Conservation (phyloP, 1,140 invertebrate genomes). For the Rhagoletis pomonella region DNA sequence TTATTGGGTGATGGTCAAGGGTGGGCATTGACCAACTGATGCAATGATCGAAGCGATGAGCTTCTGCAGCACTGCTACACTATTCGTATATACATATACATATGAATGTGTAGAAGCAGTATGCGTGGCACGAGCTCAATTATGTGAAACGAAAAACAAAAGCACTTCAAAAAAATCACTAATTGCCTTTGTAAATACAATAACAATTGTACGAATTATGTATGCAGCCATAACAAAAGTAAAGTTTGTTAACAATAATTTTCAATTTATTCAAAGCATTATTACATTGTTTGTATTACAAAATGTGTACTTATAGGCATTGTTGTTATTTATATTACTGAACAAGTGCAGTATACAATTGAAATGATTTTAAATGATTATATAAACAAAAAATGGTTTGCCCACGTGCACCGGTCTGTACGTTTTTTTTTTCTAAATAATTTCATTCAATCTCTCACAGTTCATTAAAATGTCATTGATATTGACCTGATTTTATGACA, state of each 20-base stretch:
- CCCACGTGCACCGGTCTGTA: not conserved
- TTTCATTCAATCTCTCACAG: not conserved
- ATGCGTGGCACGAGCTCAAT: not conserved
- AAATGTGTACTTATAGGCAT: no score
- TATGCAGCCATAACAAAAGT: not conserved
- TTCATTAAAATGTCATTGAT: not conserved
- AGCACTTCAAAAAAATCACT: not conserved
- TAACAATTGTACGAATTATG: not conserved
- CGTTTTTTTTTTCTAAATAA: not conserved
- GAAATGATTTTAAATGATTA: not conserved
- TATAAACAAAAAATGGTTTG: not conserved
- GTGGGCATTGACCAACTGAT: not conserved
- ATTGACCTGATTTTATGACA: not conserved
- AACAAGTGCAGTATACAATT: no score
- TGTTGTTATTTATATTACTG: no score
- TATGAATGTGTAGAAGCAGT: not conserved
- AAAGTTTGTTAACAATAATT: not conserved
- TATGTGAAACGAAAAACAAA: not conserved
- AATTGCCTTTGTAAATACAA: not conserved
- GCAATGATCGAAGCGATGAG: not conserved
- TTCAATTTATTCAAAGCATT: no score
- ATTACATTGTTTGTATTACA: no score
- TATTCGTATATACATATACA: not conserved
- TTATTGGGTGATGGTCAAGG: conserved; percentile 50
- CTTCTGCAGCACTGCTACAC: not conserved